Conservation (phyloP, 92 coral and sea anemone species). For the Desmophyllum pertusum region DNA sequence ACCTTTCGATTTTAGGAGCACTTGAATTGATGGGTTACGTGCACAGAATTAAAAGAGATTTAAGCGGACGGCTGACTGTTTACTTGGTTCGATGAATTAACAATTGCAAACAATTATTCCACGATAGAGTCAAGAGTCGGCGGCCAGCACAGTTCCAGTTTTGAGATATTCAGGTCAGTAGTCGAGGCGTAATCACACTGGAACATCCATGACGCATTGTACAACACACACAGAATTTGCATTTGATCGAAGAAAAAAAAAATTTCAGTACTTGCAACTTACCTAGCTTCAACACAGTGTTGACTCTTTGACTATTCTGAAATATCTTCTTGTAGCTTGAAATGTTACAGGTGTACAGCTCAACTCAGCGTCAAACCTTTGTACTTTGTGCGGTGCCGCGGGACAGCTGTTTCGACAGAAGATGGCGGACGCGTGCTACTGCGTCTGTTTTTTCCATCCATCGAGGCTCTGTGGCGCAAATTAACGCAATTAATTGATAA, state of each 20-base stretch:
- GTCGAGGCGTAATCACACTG: neutral
- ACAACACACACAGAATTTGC: neutral
- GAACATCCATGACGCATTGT: neutral
- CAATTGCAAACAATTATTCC: neutral
- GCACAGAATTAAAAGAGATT: neutral
- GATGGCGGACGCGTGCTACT: neutral
- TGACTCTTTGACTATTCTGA: conserved; percentile 17
- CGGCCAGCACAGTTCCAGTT: neutral
- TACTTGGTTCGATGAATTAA: neutral
- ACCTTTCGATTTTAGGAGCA: too few species aligned
- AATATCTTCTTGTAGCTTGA: neutral
- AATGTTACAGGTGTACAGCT: neutral
- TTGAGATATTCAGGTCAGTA: neutral
- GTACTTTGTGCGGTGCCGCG: neutral
- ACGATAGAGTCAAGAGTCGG: neutral
- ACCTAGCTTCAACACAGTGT: neutral
- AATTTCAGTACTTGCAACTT: neutral
- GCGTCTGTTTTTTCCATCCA: neutral
- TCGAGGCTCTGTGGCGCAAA: conserved; percentile 25
- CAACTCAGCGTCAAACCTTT: neutral
- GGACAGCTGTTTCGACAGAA: neutral
- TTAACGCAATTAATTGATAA: conserved; percentile 28
- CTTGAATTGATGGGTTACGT: conserved; percentile 12
- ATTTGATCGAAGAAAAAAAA: neutral
- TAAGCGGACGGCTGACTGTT: neutral